Base-by-base conservation (phyloP, 2,888 invertebrate genomes). In the Agrenia bidenticulata region DNA sequence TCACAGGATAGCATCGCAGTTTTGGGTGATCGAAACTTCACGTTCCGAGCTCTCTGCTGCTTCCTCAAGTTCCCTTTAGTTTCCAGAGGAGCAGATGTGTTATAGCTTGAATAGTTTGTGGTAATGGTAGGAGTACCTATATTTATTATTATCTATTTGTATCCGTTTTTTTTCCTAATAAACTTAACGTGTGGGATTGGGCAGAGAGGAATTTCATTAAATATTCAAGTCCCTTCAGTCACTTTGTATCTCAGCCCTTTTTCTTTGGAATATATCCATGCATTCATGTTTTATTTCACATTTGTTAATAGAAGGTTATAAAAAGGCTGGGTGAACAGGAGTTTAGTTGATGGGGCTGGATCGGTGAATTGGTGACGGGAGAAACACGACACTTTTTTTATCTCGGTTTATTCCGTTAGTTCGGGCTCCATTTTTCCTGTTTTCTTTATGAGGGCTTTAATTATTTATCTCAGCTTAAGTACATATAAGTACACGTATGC, bases 291-390 rank as follows among this genome's bases (percentile, higher is more conserved):
- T 45, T 45, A 45, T 45, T 45, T 45, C 45, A 45, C 45, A 17
- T 45, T 17, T 11, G 45, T 45, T 45, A 45, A 45, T 45, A 45
- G 19, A 45, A 45, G 45, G 45, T 45, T 45, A 45, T 45, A 45
- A 45, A 45, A 45, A 17, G 19, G 19, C 15, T 17, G 19, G 45
- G n/a, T 15, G 45, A n/a, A 15, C 15, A 45, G 4, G 45, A 45
- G 45, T 19, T 17, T 45, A 45, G 45, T 45, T n/a, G n/a, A 45
- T 9, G 5, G 45, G 45, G 45, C 19, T 45, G 45, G 45, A 17
- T 19, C n/a, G 9, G 19, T n/a, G 15, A n/a, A 45, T 45, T 15
- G 45, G 19, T 17, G 45, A 45, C 45, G 15, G 45, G 45, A 45
- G 45, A 19, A 45, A 45, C 45, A 45, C 19, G 45, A 19, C 15